These are phyloP conservation scores for Agapornis canus DNA, from an alignment of 2,797 vertebrate genomes.

Conservation along the genomic window DNA sequence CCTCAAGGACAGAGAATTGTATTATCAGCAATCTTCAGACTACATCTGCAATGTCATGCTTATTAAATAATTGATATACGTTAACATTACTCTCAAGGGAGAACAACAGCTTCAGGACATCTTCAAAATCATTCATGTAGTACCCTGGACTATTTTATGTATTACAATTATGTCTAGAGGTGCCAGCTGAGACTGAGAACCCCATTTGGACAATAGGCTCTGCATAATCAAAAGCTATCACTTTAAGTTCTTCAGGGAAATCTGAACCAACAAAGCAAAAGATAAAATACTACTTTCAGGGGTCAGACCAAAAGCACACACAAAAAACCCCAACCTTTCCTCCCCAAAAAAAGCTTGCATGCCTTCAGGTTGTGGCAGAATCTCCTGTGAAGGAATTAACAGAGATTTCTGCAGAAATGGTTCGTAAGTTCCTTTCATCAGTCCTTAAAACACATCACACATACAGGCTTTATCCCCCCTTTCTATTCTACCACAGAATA, in stretches of 20 bases:
- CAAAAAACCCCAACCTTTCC: accelerated
- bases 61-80: not conserved
- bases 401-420: not conserved
- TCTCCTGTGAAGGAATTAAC: not conserved
- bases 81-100: not conserved
- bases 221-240: not conserved
- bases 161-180: not conserved
- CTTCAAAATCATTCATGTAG: not conserved
- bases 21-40: not conserved
- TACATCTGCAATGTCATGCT: not conserved
- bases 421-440: not conserved
- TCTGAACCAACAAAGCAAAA: not conserved
- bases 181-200: not conserved
- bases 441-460: not conserved
- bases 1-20: not conserved
- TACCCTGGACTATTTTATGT: not conserved
- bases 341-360: accelerated
- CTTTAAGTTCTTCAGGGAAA: not conserved
- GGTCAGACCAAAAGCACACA: not conserved
- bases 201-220: not conserved
- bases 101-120: not conserved
- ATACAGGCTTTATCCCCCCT: not conserved
- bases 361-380: not conserved
- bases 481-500: not conserved
- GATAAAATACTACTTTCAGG: not conserved